Evolutionary conservation across 1,140 invertebrate species (phyloP).

Genomic region (Eupristina koningsbergeri): DNA sequence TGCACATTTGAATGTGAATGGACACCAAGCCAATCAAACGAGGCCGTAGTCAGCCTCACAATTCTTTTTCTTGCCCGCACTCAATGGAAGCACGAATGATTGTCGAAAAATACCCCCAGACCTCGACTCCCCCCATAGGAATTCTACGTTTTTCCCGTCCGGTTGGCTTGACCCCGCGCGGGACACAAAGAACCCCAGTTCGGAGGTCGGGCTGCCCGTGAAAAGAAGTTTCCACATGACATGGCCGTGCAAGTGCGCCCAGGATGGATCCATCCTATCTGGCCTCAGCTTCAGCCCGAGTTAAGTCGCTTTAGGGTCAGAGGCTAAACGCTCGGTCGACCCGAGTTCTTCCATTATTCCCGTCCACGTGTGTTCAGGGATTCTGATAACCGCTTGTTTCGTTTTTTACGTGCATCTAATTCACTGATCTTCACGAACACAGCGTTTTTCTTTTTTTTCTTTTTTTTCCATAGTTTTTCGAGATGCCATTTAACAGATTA

Average conservation of each 20-base stretch:
- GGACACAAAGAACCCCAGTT: background rate
- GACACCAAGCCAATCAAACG: constrained; percentile 23
- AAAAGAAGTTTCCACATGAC: constrained; percentile 44
- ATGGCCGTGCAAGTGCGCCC: constrained; percentile 39
- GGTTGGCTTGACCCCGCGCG: constrained; percentile 17
- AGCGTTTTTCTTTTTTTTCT: too few relatives aligned
- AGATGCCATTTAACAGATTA: background rate
- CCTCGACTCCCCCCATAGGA: background rate
- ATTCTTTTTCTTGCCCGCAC: background rate
- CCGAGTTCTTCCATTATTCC: background rate
- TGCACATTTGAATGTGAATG: constrained; percentile 12
- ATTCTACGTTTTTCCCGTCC: background rate
- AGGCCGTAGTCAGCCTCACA: background rate
- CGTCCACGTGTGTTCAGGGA: background rate
- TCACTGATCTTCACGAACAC: background rate
- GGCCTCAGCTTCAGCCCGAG: background rate
- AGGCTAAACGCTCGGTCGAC: background rate
- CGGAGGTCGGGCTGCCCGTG: background rate
- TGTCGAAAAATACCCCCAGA: background rate
- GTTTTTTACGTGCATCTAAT: background rate
- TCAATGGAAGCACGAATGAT: constrained; percentile 8
- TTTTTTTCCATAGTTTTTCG: background rate
- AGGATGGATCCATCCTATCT: too few relatives aligned
- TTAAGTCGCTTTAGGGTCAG: constrained; percentile 1
- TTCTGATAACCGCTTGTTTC: background rate